These are phyloP conservation scores for Nephrotoma flavescens DNA, from an alignment of 2,888 invertebrate genomes.

Conservation along the genomic window DNA sequence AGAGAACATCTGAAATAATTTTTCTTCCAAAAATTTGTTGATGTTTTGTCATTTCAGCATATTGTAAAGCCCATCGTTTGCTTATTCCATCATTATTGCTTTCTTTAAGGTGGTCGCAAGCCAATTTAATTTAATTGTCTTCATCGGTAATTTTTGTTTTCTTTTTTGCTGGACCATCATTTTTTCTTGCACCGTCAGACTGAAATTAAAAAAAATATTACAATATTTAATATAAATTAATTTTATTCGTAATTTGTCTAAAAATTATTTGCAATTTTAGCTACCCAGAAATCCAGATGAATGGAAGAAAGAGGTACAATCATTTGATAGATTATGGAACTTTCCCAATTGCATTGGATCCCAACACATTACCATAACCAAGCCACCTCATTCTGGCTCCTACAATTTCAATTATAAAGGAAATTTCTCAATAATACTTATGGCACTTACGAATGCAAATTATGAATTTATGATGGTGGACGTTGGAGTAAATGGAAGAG, in stretches of 20 bases:
- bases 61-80: neutral
- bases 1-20: neutral
- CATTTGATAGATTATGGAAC: neutral
- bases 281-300: neutral
- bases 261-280: neutral
- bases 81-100: neutral
- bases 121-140: neutral
- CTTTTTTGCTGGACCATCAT: neutral
- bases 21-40: neutral
- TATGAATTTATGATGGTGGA: neutral
- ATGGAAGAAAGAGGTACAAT: neutral
- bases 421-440: neutral
- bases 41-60: neutral
- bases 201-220: too few relatives aligned
- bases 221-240: neutral
- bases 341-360: neutral
- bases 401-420: constrained; percentile 1
- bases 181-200: neutral
- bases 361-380: neutral
- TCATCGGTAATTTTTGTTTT: neutral
- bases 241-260: neutral
- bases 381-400: neutral
- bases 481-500: neutral
- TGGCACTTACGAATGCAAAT: neutral
- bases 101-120: neutral